Evolutionary conservation across 1,140 invertebrate genomes (phyloP).

Genomic region (Bacillus rossius): DNA sequence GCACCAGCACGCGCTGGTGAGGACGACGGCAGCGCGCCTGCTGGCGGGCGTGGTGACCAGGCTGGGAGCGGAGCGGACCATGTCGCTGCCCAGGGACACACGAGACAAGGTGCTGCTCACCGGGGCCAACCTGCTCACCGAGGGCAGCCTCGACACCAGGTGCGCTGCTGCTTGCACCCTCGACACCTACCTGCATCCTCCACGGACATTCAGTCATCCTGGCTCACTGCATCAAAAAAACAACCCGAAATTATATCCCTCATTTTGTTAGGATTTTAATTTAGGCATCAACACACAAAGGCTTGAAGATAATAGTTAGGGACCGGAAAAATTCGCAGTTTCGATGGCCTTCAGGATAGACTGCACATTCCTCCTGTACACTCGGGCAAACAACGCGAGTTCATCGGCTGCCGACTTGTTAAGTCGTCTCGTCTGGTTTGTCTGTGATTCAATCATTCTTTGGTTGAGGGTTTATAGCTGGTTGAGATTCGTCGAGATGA

Average conservation of each 20-base stretch:
- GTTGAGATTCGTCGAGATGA: too few species aligned
- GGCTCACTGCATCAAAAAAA: not conserved
- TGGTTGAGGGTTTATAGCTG: too few species aligned
- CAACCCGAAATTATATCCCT: too few species aligned
- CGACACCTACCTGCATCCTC: not conserved
- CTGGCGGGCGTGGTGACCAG: conserved; percentile 60
- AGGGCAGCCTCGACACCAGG: conserved; percentile 83
- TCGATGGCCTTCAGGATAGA: too few species aligned
- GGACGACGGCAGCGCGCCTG: conserved; percentile 73
- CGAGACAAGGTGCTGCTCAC: conserved; percentile 73
- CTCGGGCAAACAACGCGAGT: too few species aligned
- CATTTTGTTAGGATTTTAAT: not conserved
- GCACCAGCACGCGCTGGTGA: conserved; percentile 81
- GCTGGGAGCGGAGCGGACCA: conserved; percentile 64
- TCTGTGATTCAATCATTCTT: too few species aligned
- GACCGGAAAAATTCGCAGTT: too few species aligned
- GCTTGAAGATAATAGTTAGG: not conserved
- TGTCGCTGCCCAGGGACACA: conserved; percentile 68
- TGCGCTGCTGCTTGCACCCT: conserved; percentile 31
- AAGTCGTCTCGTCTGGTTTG: too few species aligned
- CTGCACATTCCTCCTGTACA: too few species aligned
- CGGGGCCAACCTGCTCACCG: conserved; percentile 74
- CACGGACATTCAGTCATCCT: not conserved
- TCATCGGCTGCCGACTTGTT: too few species aligned
- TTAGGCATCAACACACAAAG: not conserved